A percentile compares a stretch with the other conserved stretches of the same genome.
Evolutionary conservation across 2,888 invertebrate genomes (phyloP).

Genomic region (Linyphia triangularis): DNA sequence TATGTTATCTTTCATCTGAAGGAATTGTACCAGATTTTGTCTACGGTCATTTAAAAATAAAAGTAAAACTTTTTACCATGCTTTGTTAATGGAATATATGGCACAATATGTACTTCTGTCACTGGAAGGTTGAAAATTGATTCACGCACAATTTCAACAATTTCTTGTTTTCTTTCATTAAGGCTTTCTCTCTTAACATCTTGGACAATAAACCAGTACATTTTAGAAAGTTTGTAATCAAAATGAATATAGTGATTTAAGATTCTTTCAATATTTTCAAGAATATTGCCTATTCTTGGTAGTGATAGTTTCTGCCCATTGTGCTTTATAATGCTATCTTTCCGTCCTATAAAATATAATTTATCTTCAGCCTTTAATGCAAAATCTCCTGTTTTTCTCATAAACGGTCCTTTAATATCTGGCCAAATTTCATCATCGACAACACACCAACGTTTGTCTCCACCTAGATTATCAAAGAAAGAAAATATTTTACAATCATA

Average conservation of each 20-base stretch:
- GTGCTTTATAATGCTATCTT: constrained; percentile 87
- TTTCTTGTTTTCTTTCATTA: not conserved
- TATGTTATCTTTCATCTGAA: not conserved
- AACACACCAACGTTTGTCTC: constrained; percentile 78
- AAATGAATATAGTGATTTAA: constrained; percentile 30
- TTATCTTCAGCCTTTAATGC: constrained; percentile 81
- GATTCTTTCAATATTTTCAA: constrained; percentile 34
- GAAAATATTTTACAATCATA: not conserved
- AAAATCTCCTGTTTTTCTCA: constrained; percentile 86
- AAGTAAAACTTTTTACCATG: constrained; percentile 78
- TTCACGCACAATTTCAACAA: not conserved
- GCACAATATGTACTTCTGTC: constrained; percentile 78
- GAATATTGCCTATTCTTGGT: not conserved
- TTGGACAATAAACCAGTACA: constrained; percentile 37
- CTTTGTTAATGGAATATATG: constrained; percentile 78
- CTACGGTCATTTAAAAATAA: no score
- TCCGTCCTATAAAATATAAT: constrained; percentile 82
- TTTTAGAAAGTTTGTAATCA: constrained; percentile 6
- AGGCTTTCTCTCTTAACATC: not conserved
- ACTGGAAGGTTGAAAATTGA: constrained; percentile 73
- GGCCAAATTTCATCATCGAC: constrained; percentile 77
- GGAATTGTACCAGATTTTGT: no score
- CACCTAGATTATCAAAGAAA: constrained; percentile 77
- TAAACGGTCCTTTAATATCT: constrained; percentile 14
- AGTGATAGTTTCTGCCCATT: constrained; percentile 85